Percentiles rank a stretch among this genome's conserved stretches.
Conservation (phyloP, 2,888 invertebrate genomes). For the Lepidochrysops patricia region DNA sequence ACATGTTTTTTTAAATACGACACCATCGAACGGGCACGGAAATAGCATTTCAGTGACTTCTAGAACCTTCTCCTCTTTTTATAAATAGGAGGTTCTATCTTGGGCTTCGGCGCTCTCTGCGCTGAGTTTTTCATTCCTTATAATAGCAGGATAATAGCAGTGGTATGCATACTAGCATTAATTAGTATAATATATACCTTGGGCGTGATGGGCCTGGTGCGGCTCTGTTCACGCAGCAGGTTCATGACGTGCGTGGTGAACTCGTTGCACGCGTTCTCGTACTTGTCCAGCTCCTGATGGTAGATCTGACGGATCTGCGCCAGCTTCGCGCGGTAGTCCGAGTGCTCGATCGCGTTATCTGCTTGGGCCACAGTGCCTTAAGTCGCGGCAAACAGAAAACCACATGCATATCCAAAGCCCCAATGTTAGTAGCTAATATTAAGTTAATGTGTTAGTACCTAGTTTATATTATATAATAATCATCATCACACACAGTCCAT, state of each 20-base stretch:
- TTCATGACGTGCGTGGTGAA: constrained; percentile 99
- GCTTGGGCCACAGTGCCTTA: constrained; percentile 82
- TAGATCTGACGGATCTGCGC: constrained; percentile 99
- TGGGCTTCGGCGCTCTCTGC: no score
- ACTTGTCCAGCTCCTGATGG: constrained; percentile 99
- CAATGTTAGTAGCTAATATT: background rate
- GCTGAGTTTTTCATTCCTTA: no score
- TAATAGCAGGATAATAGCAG: no score
- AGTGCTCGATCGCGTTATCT: constrained; percentile 98
- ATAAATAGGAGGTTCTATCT: no score
- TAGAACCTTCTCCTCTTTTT: no score
- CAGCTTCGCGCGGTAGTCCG: constrained; percentile 98
- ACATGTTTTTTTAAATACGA: no score
- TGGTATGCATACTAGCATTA: background rate
- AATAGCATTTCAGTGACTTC: no score
- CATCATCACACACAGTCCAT: no score
- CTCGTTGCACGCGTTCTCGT: constrained; percentile 99
- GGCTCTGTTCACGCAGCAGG: constrained; percentile 94
- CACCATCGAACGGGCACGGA: background rate
- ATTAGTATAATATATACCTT: constrained; percentile 66
- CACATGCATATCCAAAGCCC: constrained; percentile 37
- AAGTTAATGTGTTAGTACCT: no score
- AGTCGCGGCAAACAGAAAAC: constrained; percentile 42
- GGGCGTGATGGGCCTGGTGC: constrained; percentile 97
- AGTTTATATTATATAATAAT: no score